Evolutionary conservation across 1,140 invertebrate species (phyloP).

Genomic region (Megathymus violae): DNA sequence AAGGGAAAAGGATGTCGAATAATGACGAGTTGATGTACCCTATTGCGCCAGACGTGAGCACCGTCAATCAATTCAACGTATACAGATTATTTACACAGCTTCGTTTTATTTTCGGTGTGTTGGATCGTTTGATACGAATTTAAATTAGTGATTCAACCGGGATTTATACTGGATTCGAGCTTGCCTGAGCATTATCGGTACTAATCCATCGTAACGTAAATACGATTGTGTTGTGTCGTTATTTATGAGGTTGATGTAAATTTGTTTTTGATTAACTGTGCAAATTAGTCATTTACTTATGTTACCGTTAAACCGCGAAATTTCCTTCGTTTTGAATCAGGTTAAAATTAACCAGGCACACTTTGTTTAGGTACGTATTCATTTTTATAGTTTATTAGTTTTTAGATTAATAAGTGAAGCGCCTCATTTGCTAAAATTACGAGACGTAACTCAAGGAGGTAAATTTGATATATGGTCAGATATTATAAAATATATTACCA

Average conservation of each 20-base stretch:
- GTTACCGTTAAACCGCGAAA: neutral
- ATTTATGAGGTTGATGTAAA: conserved; percentile 1
- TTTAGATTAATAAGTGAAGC: too few relatives aligned
- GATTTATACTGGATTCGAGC: conserved; percentile 2
- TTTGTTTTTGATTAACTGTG: neutral
- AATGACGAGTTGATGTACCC: neutral
- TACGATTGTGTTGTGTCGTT: neutral
- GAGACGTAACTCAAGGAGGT: neutral
- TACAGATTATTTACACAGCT: conserved; percentile 2
- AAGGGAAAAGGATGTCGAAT: conserved; percentile 1
- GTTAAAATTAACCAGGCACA: too few relatives aligned
- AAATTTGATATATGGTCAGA: too few relatives aligned
- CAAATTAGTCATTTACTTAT: neutral
- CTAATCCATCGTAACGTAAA: conserved; percentile 2
- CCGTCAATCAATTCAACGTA: conserved; percentile 1
- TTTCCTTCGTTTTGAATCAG: neutral
- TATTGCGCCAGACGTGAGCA: conserved; percentile 1
- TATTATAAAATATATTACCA: too few relatives aligned
- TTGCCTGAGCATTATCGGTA: conserved; percentile 4
- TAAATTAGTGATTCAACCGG: conserved; percentile 4
- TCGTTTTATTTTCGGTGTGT: conserved; percentile 2
- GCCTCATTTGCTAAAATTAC: too few relatives aligned
- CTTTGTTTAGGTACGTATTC: too few relatives aligned
- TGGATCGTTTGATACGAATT: neutral
- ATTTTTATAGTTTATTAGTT: too few relatives aligned